Evolutionary conservation across 1,140 invertebrate species (phyloP), one percentile per base, ranked within the genome.

Genomic region (Periplaneta americana): DNA sequence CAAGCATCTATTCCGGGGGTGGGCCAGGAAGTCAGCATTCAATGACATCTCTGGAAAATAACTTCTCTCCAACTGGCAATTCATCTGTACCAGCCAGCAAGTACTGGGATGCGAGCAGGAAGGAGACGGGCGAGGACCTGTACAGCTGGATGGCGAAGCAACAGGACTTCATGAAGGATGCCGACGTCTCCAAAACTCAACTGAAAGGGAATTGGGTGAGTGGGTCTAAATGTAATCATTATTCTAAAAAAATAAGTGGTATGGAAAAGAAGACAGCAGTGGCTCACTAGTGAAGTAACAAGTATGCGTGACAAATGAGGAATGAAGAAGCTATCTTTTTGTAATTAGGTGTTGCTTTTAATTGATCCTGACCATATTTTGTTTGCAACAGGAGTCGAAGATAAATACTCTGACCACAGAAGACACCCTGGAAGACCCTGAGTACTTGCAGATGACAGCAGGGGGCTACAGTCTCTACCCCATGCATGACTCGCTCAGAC

Each of bases 121-220:
- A 66, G 28, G 48, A 66, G 28, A 66, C 48, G 2, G 92, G 93
- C n/a, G 96, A 98, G 86, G 96, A 97, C 89, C 88, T 98, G 39
- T 98, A 98, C 86, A 96, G 94, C 82, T 98, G 97, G 97, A 98
- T 98, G 97, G 95, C 95, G 0, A 95, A 96, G 85, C 97, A 98
- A 84, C 96, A 98, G 86, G 92, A 93, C 83, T 92, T 90, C 83
- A 91, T 89, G 32, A 91, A 74, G 28, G 33, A 22, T 33, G 18
- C 39, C 22, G 39, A 80, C 28, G 48, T 66, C 28, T 66, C 48
- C 22, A 66, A 66, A 1, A 28, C 48, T 66, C 22, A 66, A 5
- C 8, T 36, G 31, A 36, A 34, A 82, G 88, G 87, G 83, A 89
- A 90, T 82, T 89, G 88, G 88, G 89, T 89, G 85, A 84, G 84